Evolutionary conservation across 2,888 invertebrate genomes (phyloP), one percentile per base, ranked within the genome.

Genomic region (Dastarcus helophoroides): DNA sequence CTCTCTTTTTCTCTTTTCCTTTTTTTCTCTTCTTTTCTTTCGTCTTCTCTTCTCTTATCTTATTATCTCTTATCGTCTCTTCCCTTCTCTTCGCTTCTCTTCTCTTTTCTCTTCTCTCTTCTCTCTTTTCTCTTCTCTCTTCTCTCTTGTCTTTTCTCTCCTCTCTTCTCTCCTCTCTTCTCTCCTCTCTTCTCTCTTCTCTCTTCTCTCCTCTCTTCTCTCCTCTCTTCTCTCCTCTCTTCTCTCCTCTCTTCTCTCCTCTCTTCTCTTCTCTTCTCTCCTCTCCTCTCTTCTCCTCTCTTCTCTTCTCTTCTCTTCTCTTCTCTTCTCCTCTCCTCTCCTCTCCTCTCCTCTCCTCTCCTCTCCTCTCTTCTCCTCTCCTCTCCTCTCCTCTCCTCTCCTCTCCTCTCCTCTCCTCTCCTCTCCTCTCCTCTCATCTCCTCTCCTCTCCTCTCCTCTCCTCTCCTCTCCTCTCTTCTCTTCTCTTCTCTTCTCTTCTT

Each of bases 201-300:
- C n/a, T n/a, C n/a, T n/a, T n/a, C n/a, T n/a, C n/a, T n/a, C 19
- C n/a, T 17, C 19, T 7, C 19, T 17, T 7, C 19, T 17, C 6
- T 17, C n/a, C 19, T 17, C 6, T 17, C 19, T 17, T n/a, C 19
- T 7, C n/a, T 17, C n/a, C n/a, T n/a, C 19, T 17, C 19, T 17
- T 6, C n/a, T n/a, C 19, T 7, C n/a, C 19, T n/a, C 6, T 17
- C 6, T 6, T 7, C 19, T n/a, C n/a, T 17, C 19, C 19, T n/a
- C n/a, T n/a, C 19, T 7, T 7, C 19, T 17, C n/a, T 17, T 17
- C 19, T n/a, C n/a, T 17, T 6, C 6, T 17, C 6, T 17, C 19
- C 19, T n/a, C n/a, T n/a, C n/a, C 19, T 17, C n/a, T n/a, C 19
- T 17, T 17, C 19, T 17, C n/a, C 19, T n/a, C n/a, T n/a, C 19